Evolutionary conservation across 1,140 invertebrate species (phyloP).

Genomic region (Scaptodrosophila lebanonensis): DNA sequence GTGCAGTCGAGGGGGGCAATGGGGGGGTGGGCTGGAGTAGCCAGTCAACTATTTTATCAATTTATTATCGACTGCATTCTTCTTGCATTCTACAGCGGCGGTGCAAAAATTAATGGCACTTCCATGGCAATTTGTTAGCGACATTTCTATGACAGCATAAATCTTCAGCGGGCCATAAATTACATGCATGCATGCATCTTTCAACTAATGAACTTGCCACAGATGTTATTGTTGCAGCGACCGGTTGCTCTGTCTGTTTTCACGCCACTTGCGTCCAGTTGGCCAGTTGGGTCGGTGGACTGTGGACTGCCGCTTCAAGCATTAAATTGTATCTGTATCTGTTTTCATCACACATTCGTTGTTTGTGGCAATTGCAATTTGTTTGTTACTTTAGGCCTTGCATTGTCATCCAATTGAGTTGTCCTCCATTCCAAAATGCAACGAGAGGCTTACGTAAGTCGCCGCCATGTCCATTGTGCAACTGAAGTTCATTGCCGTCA

Average conservation of each 20-base stretch:
- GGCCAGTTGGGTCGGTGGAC: slow-evolving; percentile 9
- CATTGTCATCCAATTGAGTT: slow-evolving; percentile 41
- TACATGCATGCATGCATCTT: not conserved
- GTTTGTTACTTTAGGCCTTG: too few species aligned
- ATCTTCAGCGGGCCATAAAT: slow-evolving; percentile 33
- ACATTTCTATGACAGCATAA: slow-evolving; percentile 29
- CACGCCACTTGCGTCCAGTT: too few species aligned
- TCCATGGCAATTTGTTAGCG: slow-evolving; percentile 34
- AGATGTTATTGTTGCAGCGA: slow-evolving; percentile 40
- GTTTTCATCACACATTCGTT: slow-evolving; percentile 20
- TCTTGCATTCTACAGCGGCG: slow-evolving; percentile 14
- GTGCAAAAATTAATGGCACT: slow-evolving; percentile 56
- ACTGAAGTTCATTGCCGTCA: too few species aligned
- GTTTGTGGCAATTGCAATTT: slow-evolving; percentile 40
- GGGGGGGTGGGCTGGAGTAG: too few species aligned
- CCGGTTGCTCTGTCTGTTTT: too few species aligned
- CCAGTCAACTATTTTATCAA: slow-evolving; percentile 29
- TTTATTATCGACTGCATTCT: slow-evolving; percentile 15
- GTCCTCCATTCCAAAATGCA: too few species aligned
- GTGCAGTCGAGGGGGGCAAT: not conserved
- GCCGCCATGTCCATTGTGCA: too few species aligned
- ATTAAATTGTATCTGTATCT: slow-evolving; percentile 22
- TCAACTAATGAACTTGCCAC: slow-evolving; percentile 52
- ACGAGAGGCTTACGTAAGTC: too few species aligned
- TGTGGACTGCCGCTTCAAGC: not conserved